phyloP scores from a whole-genome alignment of 2,888 invertebrate species.

The Leptinotarsa haldemani region DNA sequence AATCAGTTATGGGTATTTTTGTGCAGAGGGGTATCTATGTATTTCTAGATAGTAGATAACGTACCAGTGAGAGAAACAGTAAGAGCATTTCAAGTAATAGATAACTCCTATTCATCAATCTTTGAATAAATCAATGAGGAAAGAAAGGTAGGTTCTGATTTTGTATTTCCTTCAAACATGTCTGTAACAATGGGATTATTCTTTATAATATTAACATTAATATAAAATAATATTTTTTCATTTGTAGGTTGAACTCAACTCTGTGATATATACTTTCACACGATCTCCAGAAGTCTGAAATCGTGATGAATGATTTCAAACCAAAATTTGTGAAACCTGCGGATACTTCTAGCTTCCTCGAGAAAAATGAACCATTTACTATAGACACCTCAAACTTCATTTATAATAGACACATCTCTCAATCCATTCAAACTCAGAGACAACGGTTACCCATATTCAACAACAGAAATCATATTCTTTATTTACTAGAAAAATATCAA shows the following conservation, averaged over 20 bases:
- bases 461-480: conserved; percentile 87
- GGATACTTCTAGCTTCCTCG: conserved; percentile 62
- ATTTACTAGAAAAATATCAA: conserved; percentile 90
- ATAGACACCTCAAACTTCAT: conserved; percentile 71
- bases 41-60: too few relatives aligned
- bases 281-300: background rate
- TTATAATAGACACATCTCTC: conserved; percentile 86
- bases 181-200: background rate
- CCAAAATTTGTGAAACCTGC: conserved; percentile 64
- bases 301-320: conserved; percentile 64
- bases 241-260: conserved; percentile 5
- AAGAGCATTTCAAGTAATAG: too few relatives aligned
- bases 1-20: too few relatives aligned
- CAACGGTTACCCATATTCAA: conserved; percentile 89
- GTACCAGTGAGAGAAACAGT: too few relatives aligned
- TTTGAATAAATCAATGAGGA: too few relatives aligned
- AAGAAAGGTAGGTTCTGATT: too few relatives aligned
- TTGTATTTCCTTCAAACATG: too few relatives aligned
- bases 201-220: background rate
- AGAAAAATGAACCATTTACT: conserved; percentile 59
- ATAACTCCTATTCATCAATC: too few relatives aligned
- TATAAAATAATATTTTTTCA: background rate
- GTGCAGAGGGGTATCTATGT: too few relatives aligned
- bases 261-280: background rate
- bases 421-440: conserved; percentile 86